Percentiles rank a stretch among this genome's conserved stretches.
These are phyloP conservation scores for Cancer borealis DNA, from an alignment of 2,888 invertebrate species.

Conservation along the genomic window DNA sequence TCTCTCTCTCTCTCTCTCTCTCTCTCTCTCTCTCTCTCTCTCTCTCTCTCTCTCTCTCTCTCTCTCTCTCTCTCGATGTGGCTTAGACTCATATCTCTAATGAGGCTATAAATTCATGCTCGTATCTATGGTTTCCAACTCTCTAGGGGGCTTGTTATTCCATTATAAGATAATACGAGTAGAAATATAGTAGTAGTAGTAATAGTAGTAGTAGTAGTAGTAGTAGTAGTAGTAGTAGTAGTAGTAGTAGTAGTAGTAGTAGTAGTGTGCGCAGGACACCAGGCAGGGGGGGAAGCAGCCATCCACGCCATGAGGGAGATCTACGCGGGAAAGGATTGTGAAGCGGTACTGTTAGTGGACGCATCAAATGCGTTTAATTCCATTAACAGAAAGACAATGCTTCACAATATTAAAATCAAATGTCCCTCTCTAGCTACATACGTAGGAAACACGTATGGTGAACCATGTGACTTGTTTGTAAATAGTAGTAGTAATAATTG, in stretches of 20 bases:
- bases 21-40: slow-evolving; percentile 20
- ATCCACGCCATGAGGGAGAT: too few species aligned
- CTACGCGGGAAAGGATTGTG: too few species aligned
- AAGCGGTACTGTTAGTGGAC: too few species aligned
- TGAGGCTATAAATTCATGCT: background rate
- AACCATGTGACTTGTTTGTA: too few species aligned
- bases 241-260: background rate
- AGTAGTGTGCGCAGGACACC: too few species aligned
- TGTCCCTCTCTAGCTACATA: too few species aligned
- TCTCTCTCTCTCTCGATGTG: background rate
- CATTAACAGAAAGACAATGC: too few species aligned
- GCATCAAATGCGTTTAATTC: too few species aligned
- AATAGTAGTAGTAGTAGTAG: background rate
- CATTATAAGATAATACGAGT: background rate
- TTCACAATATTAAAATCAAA: too few species aligned
- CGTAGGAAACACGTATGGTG: too few species aligned
- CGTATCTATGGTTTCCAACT: background rate
- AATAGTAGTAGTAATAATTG: too few species aligned
- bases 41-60: slow-evolving; percentile 1
- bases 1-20: slow-evolving; percentile 17
- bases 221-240: slow-evolving; percentile 14
- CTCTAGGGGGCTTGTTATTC: background rate
- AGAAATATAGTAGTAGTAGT: background rate
- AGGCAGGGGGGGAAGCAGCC: too few species aligned
- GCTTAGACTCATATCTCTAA: background rate